Percentiles rank a stretch among this genome's conserved stretches.
Evolutionary conservation across 2,113 vertebrate species (phyloP).

Genomic region (Sebastes fasciatus): DNA sequence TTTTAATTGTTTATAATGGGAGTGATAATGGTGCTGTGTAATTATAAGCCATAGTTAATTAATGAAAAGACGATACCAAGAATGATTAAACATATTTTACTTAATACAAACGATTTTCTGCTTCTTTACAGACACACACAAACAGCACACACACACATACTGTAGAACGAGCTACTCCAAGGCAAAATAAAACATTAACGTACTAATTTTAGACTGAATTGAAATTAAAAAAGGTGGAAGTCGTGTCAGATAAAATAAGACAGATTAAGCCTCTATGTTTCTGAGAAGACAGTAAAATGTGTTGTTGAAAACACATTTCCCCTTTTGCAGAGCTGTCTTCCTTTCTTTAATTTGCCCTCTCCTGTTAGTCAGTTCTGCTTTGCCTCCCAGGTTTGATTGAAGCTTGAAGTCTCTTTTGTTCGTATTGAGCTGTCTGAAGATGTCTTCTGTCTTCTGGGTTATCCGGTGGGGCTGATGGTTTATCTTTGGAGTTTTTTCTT

Average conservation of each 20-base stretch:
- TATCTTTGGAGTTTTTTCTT: neutral
- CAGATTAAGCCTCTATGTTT: neutral
- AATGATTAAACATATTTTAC: slow-evolving; percentile 51
- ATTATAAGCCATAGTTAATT: slow-evolving; percentile 37
- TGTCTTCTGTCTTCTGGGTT: neutral
- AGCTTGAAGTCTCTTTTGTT: slow-evolving; percentile 17
- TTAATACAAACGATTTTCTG: neutral
- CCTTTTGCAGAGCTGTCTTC: neutral
- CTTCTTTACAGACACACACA: neutral
- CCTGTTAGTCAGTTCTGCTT: neutral
- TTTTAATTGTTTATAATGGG: slow-evolving; percentile 54
- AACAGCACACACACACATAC: neutral
- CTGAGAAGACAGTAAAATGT: too few species aligned
- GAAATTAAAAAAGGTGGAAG: neutral
- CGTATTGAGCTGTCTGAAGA: neutral
- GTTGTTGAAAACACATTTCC: neutral
- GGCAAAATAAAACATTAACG: too few species aligned
- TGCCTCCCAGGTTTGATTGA: neutral
- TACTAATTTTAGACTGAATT: neutral
- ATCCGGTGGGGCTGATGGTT: neutral
- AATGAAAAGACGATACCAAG: slow-evolving; percentile 29
- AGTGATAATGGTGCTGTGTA: slow-evolving; percentile 18
- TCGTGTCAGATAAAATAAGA: neutral
- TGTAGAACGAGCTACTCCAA: too few species aligned
- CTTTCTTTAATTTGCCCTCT: neutral